Evolutionary conservation across 1,140 invertebrate genomes (phyloP).

Genomic region (Trichonephila clavata): DNA sequence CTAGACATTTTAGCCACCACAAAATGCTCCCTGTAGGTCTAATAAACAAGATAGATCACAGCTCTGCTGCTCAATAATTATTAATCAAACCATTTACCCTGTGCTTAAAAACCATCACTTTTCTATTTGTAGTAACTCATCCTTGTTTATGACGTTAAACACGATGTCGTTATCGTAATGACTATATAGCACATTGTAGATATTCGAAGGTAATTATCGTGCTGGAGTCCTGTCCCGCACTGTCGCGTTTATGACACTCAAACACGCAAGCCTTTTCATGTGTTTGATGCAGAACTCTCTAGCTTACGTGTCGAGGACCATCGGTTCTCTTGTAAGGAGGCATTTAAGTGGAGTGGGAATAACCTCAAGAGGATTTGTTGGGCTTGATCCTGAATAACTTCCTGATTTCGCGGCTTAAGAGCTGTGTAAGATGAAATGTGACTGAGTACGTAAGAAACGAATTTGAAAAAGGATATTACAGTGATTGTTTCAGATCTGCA

Average conservation of each 20-base stretch:
- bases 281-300: background rate
- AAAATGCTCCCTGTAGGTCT: background rate
- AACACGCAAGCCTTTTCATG: background rate
- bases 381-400: too few relatives aligned
- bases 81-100: background rate
- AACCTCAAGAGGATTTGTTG: too few relatives aligned
- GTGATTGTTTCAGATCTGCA: too few relatives aligned
- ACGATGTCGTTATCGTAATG: background rate
- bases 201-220: background rate
- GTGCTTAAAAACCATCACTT: background rate
- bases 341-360: too few relatives aligned
- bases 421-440: too few relatives aligned
- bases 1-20: background rate
- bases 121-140: background rate
- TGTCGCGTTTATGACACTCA: background rate
- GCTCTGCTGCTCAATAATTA: background rate
- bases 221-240: background rate
- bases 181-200: background rate
- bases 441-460: too few relatives aligned
- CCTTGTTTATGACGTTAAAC: background rate
- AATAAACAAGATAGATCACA: background rate
- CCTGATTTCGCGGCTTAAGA: too few relatives aligned
- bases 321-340: too few relatives aligned
- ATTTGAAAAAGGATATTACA: too few relatives aligned
- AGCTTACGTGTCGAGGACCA: background rate